Evolutionary conservation across 2,888 invertebrate genomes (phyloP), one percentile per base, ranked within the genome.

Genomic region (Polietes domitor): DNA sequence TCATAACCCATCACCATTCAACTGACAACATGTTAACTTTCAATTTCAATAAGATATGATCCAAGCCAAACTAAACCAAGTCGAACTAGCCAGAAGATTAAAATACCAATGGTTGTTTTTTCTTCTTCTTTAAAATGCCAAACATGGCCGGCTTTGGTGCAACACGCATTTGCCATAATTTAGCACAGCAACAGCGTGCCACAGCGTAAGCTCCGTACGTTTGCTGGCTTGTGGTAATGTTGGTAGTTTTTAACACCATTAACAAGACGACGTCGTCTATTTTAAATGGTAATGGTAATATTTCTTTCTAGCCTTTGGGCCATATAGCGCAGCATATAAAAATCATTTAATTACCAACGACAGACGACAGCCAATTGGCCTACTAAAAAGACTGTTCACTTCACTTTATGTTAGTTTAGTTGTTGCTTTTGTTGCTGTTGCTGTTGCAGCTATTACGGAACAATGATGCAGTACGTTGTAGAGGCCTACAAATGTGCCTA

Each of bases 271-370:
- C 61, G 75, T 76, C 78, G 68, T 65, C 17, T 75, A 53, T 71
- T 28, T 32, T n/a, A 63, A 17, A 15, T 24, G 24, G 41, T 75
- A 68, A 68, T 68, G 68, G n/a, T 17, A 63, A 75, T 63, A 47
- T 75, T 63, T 63, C 15, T 71, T 28, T 65, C 63, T 26, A 32
- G 74, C 63, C 77, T 77, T 71, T 71, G 74, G 63, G 77, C 74
- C 75, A 63, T 65, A 50, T 72, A 61, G 24, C 53, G 26, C 19
- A 61, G 1, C 43, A 37, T 61, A 73, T 70, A 26, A 68, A 53
- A 77, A 72, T 50, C 37, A 81, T 81, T 84, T 84, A 84, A 84
- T 84, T 84, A 81, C 78, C 76, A 68, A 61, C 78, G 81, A 84
- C 78, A 81, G 58, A 72, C 53, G 26, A 65, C 37, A 32, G 9